Conservation (phyloP, 53 echinoderm and acorn worm species). For the Echinarachnius parma region DNA sequence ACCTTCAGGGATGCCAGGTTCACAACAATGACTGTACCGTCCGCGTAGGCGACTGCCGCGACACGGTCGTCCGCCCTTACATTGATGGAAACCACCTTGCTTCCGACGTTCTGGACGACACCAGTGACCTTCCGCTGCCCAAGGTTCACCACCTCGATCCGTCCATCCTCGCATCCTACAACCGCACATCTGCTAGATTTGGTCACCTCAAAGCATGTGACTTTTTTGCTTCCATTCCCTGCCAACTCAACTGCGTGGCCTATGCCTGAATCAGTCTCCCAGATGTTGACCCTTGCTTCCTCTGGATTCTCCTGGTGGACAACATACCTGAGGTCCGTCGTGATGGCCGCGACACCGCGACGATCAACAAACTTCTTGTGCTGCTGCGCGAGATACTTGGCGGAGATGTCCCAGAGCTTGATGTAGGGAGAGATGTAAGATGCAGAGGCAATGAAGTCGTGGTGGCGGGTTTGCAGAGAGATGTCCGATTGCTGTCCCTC, state of each 20-base stretch:
- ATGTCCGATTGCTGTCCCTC: conserved; percentile 90
- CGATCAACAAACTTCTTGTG: conserved; percentile 61
- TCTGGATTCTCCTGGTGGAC: conserved; percentile 17
- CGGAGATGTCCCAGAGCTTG: conserved; percentile 92
- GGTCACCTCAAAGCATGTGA: conserved; percentile 14
- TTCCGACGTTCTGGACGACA: background rate
- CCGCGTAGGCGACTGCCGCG: conserved; percentile 17
- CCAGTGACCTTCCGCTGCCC: conserved; percentile 2
- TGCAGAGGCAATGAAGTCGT: conserved; percentile 76
- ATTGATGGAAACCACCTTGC: conserved; percentile 5
- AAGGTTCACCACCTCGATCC: background rate
- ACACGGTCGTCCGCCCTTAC: conserved; percentile 23
- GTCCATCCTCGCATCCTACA: conserved; percentile 32
- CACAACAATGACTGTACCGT: background rate
- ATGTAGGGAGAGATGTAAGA: conserved; percentile 83
- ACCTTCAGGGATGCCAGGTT: conserved; percentile 15
- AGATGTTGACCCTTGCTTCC: conserved; percentile 41
- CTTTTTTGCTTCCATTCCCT: background rate
- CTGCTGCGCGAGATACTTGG: conserved; percentile 52
- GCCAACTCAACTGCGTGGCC: conserved; percentile 14
- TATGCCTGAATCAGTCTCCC: conserved; percentile 43
- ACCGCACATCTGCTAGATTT: conserved; percentile 2
- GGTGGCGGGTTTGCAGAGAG: conserved; percentile 59
- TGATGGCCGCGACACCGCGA: conserved; percentile 59
- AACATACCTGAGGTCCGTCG: conserved; percentile 48